Evolutionary conservation across 1,140 invertebrate species (phyloP), one percentile per base, ranked within the genome.

Genomic region (Cotesia glomerata): DNA sequence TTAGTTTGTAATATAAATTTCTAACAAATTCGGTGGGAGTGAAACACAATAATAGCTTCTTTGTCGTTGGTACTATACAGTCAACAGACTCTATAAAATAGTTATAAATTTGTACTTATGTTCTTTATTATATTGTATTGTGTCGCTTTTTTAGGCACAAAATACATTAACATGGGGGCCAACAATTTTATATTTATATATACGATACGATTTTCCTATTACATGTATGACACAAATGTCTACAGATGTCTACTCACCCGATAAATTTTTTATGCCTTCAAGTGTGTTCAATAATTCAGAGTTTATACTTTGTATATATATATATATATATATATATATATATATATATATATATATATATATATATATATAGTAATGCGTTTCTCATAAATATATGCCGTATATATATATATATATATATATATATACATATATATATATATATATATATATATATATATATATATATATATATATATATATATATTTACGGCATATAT

Each of bases 221-320:
- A 26, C 26, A 26, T 26, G 26, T 26, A 26, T 26, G 3, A 69
- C 35, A 69, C 35, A 13, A 4, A n/a, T 26, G 32, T 26, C 26
- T 32, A 18, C 14, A 16, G 18, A 14, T 64, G 45, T 32, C 16
- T 67, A 49, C 56, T 59, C 58, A 18, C 34, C 26, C 64, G 36
- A 72, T 66, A 67, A 66, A 66, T 66, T 66, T 66, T 72, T 72
- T 56, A 67, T 66, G 61, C 14, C 49, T 72, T 72, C 56, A 63
- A 72, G 63, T 67, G 52, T 67, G 61, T 72, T 72, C 45, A 72
- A 72, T 72, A 66, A 72, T 69, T 69, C 66, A 69, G 56, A 45
- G 34, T 36, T 34, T 36, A 45, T 13, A 14, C 32, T 59, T 3
- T 26, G 26, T 26, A 26, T 26, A 26, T 26, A 26, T 26, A 26